Percentiles rank a stretch among this genome's conserved stretches.
Evolutionary conservation across 1,140 invertebrate genomes (phyloP).

Genomic region (Neocloeon triangulifer): DNA sequence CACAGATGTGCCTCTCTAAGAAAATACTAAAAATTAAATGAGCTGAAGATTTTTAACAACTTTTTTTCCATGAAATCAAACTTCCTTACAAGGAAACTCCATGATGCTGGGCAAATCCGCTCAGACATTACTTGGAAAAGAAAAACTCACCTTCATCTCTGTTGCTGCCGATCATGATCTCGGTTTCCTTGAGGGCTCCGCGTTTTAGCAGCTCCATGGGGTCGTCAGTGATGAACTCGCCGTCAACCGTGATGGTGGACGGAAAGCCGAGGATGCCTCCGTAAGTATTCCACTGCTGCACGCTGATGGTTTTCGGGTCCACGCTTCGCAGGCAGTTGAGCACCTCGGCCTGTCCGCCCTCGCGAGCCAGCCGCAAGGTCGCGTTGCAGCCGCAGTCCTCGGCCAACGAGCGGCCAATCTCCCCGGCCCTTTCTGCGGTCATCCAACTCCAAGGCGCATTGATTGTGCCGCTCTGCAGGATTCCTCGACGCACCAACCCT

Average conservation of each 20-base stretch:
- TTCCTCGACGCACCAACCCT: constrained; percentile 52
- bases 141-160: constrained; percentile 63
- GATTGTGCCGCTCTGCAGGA: constrained; percentile 64
- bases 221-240: constrained; percentile 59
- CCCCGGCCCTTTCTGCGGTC: constrained; percentile 53
- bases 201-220: constrained; percentile 59
- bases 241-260: constrained; percentile 70
- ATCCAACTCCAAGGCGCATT: constrained; percentile 79
- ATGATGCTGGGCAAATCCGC: no score
- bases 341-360: constrained; percentile 21
- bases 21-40: no score
- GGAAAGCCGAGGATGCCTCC: constrained; percentile 70
- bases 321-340: constrained; percentile 71
- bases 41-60: no score
- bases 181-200: constrained; percentile 48
- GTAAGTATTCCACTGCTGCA: constrained; percentile 79
- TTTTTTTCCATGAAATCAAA: no score
- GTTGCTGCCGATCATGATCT: constrained; percentile 70
- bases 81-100: no score
- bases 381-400: constrained; percentile 67
- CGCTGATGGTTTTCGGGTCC: constrained; percentile 60
- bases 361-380: constrained; percentile 18
- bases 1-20: no score
- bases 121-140: no score
- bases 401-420: constrained; percentile 48